phyloP scores from a whole-genome alignment of 2,113 vertebrate species.

The Turnix velox region DNA sequence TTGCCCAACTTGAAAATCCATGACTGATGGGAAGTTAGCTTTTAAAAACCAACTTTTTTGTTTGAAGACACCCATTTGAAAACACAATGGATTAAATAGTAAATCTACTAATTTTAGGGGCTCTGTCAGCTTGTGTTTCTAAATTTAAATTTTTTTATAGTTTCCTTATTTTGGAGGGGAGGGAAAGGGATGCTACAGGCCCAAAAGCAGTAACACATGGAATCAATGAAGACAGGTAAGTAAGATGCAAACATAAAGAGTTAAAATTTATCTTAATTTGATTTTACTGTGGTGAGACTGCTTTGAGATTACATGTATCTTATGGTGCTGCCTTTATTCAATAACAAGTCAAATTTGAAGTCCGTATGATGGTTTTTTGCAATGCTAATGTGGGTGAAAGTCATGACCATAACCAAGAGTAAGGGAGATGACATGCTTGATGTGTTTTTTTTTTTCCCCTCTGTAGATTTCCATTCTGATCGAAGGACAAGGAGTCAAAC shows the following conservation, averaged over 20 bases:
- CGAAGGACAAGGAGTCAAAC: neutral
- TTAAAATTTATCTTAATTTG: neutral
- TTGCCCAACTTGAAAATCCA: neutral
- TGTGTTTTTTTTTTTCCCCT: neutral
- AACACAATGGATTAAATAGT: neutral
- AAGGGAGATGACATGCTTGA: neutral
- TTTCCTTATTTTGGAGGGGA: neutral
- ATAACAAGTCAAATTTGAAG: neutral
- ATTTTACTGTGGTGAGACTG: neutral
- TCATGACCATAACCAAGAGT: accelerated
- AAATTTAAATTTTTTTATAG: neutral
- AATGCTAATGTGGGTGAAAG: neutral
- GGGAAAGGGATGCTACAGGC: neutral
- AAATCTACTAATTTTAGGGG: neutral
- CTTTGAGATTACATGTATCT: neutral
- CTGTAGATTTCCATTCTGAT: constrained; percentile 35
- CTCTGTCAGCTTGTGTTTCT: neutral
- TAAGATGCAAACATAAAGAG: neutral
- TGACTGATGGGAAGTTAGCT: neutral
- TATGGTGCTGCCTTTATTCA: neutral
- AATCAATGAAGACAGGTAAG: neutral
- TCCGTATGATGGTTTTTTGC: neutral
- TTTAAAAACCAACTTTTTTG: neutral
- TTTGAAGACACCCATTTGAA: neutral
- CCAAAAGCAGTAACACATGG: accelerated